These are phyloP conservation scores for Hybos culiciformis DNA, from an alignment of 2,888 invertebrate genomes.

Conservation along the genomic window DNA sequence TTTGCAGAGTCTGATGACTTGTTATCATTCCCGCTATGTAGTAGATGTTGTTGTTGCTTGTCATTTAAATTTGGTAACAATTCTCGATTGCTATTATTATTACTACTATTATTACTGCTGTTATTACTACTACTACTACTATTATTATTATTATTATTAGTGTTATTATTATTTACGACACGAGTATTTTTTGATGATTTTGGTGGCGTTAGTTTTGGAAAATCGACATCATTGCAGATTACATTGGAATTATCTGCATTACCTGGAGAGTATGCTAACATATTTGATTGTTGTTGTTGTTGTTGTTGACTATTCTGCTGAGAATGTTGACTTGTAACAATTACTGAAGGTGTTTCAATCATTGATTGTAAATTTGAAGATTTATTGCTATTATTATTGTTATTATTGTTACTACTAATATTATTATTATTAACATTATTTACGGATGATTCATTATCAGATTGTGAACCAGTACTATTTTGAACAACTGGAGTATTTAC, in stretches of 20 bases:
- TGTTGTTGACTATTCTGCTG: conserved; percentile 23
- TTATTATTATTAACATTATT: no score
- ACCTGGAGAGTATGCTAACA: conserved; percentile 7
- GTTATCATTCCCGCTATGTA: background rate
- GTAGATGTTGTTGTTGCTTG: background rate
- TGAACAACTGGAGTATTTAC: background rate
- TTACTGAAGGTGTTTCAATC: conserved; percentile 26
- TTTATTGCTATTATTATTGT: background rate
- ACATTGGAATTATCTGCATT: conserved; percentile 14
- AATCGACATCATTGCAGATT: conserved; percentile 34
- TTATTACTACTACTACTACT: conserved; percentile 9
- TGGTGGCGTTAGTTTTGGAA: conserved; percentile 35
- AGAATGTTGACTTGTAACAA: conserved; percentile 31
- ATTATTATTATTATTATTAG: conserved; percentile 8
- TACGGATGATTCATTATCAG: background rate
- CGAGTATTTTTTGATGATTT: conserved; percentile 30
- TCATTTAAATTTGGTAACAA: background rate
- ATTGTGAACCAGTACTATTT: background rate
- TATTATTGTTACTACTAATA: no score
- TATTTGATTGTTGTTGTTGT: conserved; percentile 6
- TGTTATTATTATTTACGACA: conserved; percentile 14
- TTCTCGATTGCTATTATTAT: conserved; percentile 16
- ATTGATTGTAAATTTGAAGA: background rate
- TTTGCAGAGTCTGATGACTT: no score
- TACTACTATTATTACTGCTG: conserved; percentile 14